These are phyloP conservation scores for Quadroppia sp. DNA, from an alignment of 2,888 invertebrate genomes.

Conservation along the genomic window DNA sequence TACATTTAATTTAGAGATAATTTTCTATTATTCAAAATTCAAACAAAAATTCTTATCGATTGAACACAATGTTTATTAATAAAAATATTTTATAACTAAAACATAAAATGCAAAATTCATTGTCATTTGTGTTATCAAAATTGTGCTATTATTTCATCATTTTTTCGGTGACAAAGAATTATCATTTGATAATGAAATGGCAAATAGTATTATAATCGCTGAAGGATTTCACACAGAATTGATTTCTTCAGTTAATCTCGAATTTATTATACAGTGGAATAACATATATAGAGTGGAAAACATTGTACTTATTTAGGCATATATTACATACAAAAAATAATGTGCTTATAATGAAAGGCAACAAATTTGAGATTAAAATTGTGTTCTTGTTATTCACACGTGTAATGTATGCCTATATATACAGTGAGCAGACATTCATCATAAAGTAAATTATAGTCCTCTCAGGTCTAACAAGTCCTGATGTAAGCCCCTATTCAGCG, in stretches of 20 bases:
- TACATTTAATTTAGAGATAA: background rate
- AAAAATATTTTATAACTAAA: too few species aligned
- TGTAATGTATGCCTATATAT: constrained; percentile 31
- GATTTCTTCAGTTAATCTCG: too few species aligned
- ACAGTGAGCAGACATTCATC: background rate
- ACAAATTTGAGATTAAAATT: constrained; percentile 24
- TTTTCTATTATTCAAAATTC: background rate
- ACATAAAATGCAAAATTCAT: too few species aligned
- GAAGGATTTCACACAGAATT: too few species aligned
- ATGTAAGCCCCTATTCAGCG: constrained; percentile 7
- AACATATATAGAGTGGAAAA: too few species aligned
- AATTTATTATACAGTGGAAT: too few species aligned
- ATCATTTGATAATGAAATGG: too few species aligned
- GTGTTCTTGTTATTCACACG: constrained; percentile 16
- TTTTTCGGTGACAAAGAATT: too few species aligned
- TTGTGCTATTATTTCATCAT: too few species aligned
- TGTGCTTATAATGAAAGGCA: constrained; percentile 14
- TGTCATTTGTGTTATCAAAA: too few species aligned
- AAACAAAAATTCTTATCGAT: background rate
- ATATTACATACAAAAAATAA: background rate
- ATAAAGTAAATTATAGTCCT: constrained; percentile 30
- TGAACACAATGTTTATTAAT: too few species aligned
- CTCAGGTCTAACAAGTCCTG: constrained; percentile 18
- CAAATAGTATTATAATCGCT: too few species aligned
- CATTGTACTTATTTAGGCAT: background rate